These are phyloP conservation scores for Dromaius novaehollandiae DNA, from an alignment of 2,113 vertebrate genomes.

Conservation along the genomic window DNA sequence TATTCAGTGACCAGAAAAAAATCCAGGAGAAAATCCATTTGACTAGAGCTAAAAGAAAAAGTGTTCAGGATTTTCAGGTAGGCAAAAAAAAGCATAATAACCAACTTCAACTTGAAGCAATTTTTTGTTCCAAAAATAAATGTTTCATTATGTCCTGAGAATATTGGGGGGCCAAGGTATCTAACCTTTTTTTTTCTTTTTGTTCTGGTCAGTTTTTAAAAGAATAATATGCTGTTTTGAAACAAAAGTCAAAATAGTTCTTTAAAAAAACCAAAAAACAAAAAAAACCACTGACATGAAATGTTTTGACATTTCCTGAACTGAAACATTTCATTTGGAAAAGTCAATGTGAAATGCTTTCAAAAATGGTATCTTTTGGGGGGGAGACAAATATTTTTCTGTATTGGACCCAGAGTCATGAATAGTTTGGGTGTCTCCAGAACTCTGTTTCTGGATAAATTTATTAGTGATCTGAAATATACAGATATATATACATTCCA, in stretches of 20 bases:
- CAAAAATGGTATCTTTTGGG: not conserved
- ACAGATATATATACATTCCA: not conserved
- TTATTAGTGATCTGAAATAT: not conserved
- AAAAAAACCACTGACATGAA: not conserved
- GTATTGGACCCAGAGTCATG: not conserved
- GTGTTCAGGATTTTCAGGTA: not conserved
- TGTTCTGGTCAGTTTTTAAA: not conserved
- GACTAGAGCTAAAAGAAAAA: not conserved
- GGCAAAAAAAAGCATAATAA: not conserved
- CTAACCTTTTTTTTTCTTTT: not conserved
- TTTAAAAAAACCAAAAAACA: not conserved
- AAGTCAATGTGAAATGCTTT: not conserved
- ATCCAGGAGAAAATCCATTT: not conserved
- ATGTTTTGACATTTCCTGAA: constrained; percentile 31
- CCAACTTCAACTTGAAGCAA: not conserved
- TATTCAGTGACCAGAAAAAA: not conserved
- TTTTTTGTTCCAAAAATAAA: not conserved
- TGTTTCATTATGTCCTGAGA: not conserved
- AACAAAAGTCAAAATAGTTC: constrained; percentile 36
- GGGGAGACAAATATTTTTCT: not conserved
- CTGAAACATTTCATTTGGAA: not conserved
- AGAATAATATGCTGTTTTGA: not conserved
- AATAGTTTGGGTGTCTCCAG: not conserved
- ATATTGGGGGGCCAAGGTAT: not conserved
- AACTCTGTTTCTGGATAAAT: not conserved